A percentile compares a stretch with the other conserved stretches of the same genome.
Conservation (phyloP, 35 echinoderm and acorn worm genomes). For the Eucidaris tribuloides region DNA sequence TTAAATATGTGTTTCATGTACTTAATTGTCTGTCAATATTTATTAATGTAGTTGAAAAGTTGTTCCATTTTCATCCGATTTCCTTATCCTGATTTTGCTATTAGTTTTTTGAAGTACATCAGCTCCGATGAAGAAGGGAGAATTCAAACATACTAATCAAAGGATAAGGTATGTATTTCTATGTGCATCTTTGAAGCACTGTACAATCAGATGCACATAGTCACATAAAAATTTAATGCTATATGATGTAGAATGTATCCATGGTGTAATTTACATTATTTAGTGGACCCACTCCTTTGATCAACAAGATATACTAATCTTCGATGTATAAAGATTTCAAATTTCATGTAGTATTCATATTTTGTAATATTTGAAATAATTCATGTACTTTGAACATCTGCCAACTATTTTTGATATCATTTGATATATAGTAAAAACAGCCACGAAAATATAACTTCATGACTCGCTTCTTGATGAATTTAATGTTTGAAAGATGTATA, state of each 20-base stretch:
- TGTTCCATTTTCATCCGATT: neutral
- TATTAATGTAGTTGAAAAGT: neutral
- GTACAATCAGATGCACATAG: neutral
- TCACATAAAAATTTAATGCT: neutral
- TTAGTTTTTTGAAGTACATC: constrained; percentile 55
- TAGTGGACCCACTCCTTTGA: too few relatives aligned
- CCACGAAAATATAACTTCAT: too few relatives aligned
- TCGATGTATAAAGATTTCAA: neutral
- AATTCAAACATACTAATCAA: constrained; percentile 16
- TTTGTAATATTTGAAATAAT: neutral
- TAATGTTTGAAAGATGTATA: too few relatives aligned
- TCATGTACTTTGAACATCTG: too few relatives aligned
- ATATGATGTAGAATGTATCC: too few relatives aligned
- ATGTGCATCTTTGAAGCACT: neutral
- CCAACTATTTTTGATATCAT: too few relatives aligned
- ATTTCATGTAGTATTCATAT: neutral
- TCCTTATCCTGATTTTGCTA: neutral
- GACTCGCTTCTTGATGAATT: too few relatives aligned
- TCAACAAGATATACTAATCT: too few relatives aligned
- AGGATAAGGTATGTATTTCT: constrained; percentile 35
- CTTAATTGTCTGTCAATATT: neutral
- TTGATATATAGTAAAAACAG: too few relatives aligned
- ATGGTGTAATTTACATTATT: too few relatives aligned
- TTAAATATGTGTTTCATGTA: neutral
- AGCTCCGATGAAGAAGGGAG: constrained; percentile 56